A percentile compares a stretch with the other conserved stretches of the same genome.
These are phyloP conservation scores for Lampropteryx suffumata DNA, from an alignment of 2,888 invertebrate species.

Conservation along the genomic window DNA sequence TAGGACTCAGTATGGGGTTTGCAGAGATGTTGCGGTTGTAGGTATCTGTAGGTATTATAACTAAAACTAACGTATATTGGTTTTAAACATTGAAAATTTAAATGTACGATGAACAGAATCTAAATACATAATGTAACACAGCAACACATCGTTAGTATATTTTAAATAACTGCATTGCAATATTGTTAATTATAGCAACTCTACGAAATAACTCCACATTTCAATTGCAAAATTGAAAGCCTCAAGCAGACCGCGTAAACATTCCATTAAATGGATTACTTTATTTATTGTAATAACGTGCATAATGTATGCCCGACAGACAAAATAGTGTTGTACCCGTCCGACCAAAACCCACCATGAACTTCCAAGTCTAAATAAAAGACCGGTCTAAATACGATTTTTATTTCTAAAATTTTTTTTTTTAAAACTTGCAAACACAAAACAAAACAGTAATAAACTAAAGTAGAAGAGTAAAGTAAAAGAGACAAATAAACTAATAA, in stretches of 20 bases:
- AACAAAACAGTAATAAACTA: too few species aligned
- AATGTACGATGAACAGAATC: too few species aligned
- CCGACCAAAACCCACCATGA: neutral
- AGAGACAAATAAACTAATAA: too few species aligned
- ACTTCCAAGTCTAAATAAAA: neutral
- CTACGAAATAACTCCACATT: conserved; percentile 19
- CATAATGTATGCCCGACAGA: conserved; percentile 13
- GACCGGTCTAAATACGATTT: too few species aligned
- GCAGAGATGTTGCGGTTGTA: too few species aligned
- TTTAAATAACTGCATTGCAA: conserved; percentile 9
- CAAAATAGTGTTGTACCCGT: neutral
- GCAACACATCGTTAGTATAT: neutral
- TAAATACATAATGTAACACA: neutral
- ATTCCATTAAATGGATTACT: conserved; percentile 30
- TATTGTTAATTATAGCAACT: conserved; percentile 13
- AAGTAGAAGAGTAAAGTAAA: too few species aligned
- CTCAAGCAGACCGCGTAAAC: conserved; percentile 24
- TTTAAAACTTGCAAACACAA: too few species aligned
- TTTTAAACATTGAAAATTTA: too few species aligned
- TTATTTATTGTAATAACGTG: conserved; percentile 27
- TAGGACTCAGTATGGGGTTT: too few species aligned
- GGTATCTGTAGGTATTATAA: too few species aligned
- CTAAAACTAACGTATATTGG: too few species aligned
- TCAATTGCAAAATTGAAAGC: conserved; percentile 24
- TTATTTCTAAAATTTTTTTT: too few species aligned